Base-by-base conservation (phyloP, 2,888 invertebrate genomes). In the Cosmia trapezina region DNA sequence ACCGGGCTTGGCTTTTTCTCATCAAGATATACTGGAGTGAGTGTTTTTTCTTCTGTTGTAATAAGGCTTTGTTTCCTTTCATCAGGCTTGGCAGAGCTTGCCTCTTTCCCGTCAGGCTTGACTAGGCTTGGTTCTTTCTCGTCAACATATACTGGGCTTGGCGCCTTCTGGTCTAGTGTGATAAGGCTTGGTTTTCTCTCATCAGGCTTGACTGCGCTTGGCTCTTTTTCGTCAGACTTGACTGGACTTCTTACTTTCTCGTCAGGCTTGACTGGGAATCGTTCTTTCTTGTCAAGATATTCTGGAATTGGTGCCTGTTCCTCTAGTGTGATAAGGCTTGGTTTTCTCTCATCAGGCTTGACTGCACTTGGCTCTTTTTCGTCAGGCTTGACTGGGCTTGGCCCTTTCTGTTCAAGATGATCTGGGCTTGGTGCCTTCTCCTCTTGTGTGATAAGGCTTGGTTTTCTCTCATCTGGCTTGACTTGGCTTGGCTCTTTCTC, bases 261-360 rank as follows among this genome's bases (percentile, higher is more conserved):
- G 0, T 73, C 62, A 0, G 57, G 54, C 11, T 80, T 59, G 0
- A 64, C 62, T 8, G 72, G 73, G 19, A 81, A 86, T 56, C 4
- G 37, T 4, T 37, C 37, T 6, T 37, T 37, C 4, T 37, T 4
- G 37, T 37, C 37, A 37, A 47, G 47, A 47, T 17, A 5, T 17
- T 0, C 62, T 8, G 72, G 73, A 19, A 81, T 86, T 0, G 68
- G 47, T 4, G 43, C 45, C 37, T 81, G 80, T 7, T 67, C 73
- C 0, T 60, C 51, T 0, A 5, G 41, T 1, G 12, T 43, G 3
- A 22, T 14, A 12, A 22, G 14, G 17, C 45, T 47, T 47, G 45
- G 45, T 14, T 47, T 6, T 5, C 4, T 17, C 6, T 47, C 47
- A 17, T 17, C 47, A 17, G 6, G 6, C 5, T 54, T 1, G 0